A percentile compares a stretch with the other conserved stretches of the same genome.
Conservation (phyloP, 2,797 vertebrate genomes). For the Falco biarmicus region DNA sequence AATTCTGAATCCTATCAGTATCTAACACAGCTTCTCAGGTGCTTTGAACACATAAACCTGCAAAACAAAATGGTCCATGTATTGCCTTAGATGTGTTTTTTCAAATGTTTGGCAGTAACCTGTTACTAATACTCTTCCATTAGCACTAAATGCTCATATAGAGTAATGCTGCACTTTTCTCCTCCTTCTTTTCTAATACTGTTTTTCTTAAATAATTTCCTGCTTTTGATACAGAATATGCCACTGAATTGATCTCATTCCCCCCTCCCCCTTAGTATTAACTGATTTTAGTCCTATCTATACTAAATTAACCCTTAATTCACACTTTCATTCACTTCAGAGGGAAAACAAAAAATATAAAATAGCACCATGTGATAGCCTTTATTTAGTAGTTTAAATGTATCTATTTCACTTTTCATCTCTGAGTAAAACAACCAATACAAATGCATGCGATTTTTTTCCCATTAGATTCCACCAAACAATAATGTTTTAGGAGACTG, state of each 20-base stretch:
- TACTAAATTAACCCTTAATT: background rate
- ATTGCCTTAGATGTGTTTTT: background rate
- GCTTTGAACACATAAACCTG: background rate
- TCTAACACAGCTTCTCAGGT: background rate
- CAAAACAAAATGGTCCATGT: background rate
- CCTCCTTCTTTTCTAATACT: background rate
- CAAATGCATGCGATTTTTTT: background rate
- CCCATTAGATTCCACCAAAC: background rate
- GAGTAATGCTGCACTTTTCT: background rate
- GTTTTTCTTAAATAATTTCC: background rate
- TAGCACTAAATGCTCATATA: background rate
- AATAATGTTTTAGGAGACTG: background rate
- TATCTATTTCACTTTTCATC: background rate
- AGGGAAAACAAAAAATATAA: background rate
- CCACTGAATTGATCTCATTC: background rate
- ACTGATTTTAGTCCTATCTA: background rate
- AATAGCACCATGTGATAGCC: fast-evolving
- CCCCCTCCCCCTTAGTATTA: background rate
- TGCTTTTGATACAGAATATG: background rate
- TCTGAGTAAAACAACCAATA: background rate
- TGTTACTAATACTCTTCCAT: background rate
- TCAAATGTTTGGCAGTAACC: background rate
- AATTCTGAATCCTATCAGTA: background rate
- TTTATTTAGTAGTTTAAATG: background rate
- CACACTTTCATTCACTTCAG: background rate